These are phyloP conservation scores for Helleia helle DNA, from an alignment of 2,888 invertebrate genomes.

Conservation along the genomic window DNA sequence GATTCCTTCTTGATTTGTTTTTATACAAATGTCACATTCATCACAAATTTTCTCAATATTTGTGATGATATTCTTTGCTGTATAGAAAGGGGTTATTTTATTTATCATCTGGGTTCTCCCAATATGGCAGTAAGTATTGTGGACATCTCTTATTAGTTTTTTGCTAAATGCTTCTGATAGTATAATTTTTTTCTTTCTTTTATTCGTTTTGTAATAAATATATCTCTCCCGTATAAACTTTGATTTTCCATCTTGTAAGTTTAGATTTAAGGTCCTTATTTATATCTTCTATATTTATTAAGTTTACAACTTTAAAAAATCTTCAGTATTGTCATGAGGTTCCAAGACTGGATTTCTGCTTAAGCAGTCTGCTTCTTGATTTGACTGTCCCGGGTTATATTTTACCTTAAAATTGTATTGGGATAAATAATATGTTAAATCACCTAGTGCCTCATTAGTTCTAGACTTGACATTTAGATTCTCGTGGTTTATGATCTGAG, in stretches of 20 bases:
- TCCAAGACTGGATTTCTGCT: background rate
- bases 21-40: no score
- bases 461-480: background rate
- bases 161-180: conserved; percentile 23
- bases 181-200: no score
- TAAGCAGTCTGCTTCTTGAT: no score
- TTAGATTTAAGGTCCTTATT: background rate
- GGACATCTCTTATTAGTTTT: conserved; percentile 20
- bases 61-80: no score
- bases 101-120: conserved; percentile 19
- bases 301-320: background rate
- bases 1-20: no score
- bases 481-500: background rate
- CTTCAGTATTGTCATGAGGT: background rate
- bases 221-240: background rate
- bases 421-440: background rate
- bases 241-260: background rate
- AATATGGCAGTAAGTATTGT: conserved; percentile 21
- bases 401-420: background rate
- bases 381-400: background rate
- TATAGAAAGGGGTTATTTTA: conserved; percentile 9
- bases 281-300: background rate
- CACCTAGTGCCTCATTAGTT: background rate
- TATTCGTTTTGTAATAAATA: background rate
- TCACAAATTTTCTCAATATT: no score